Conservation (phyloP, 2,888 invertebrate genomes). For the Leptopilina myrica region DNA sequence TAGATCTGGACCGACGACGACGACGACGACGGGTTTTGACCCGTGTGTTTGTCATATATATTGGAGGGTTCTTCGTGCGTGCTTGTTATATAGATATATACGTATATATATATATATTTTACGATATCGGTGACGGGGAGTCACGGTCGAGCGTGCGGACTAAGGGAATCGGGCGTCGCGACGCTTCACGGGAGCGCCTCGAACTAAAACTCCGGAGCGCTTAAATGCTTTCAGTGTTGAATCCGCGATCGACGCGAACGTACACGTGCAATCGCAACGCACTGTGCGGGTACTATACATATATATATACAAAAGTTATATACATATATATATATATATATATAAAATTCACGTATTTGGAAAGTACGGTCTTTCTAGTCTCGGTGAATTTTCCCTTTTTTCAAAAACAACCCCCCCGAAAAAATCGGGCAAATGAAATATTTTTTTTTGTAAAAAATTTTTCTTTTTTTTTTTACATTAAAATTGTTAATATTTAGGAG, state of each 20-base stretch:
- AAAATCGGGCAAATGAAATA: not conserved
- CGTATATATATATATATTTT: conserved; percentile 22
- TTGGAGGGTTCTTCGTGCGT: conserved; percentile 53
- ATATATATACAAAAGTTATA: too few relatives aligned
- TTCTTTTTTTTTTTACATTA: not conserved
- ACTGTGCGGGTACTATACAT: conserved; percentile 43
- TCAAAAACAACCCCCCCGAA: not conserved
- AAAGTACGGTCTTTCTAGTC: conserved; percentile 45
- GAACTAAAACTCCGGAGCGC: conserved; percentile 72
- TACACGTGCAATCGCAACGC: conserved; percentile 67
- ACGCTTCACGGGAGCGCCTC: conserved; percentile 73
- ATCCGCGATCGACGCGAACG: conserved; percentile 75
- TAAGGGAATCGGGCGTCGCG: conserved; percentile 67
- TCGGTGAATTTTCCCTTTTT: not conserved
- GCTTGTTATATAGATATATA: not conserved
- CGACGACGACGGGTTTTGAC: conserved; percentile 18
- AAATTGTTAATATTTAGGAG: not conserved
- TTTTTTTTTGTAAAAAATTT: not conserved
- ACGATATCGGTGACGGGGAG: conserved; percentile 56
- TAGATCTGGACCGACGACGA: conserved; percentile 50
- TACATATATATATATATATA: too few relatives aligned
- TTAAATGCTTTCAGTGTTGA: conserved; percentile 72
- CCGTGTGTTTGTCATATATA: conserved; percentile 51
- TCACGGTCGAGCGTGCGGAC: conserved; percentile 51
- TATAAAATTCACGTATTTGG: conserved; percentile 30